Evolutionary conservation across 2,797 vertebrate species (phyloP).

Genomic region (Eupleurogrammus muticus): DNA sequence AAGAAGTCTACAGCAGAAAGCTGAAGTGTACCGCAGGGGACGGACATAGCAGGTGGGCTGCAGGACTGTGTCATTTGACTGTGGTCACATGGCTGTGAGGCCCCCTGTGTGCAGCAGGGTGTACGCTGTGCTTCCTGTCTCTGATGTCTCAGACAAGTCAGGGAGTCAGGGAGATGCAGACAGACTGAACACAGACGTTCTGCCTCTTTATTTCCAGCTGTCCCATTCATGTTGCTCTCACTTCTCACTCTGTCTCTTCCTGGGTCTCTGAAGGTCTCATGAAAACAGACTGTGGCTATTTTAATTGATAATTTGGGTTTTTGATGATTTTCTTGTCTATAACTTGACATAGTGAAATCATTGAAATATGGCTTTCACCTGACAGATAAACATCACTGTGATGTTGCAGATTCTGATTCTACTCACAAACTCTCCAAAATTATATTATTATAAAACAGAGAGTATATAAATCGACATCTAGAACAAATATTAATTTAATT

Average conservation of each 20-base stretch:
- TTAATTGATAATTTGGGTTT: background rate
- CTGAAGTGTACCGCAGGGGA: too few relatives aligned
- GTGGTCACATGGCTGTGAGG: conserved; percentile 70
- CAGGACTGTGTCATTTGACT: too few relatives aligned
- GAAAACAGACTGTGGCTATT: conserved; percentile 35
- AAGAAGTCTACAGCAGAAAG: too few relatives aligned
- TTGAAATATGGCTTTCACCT: too few relatives aligned
- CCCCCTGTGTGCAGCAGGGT: conserved; percentile 60
- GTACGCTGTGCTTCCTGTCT: conserved; percentile 18
- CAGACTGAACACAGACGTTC: conserved; percentile 68
- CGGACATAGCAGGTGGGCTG: too few relatives aligned
- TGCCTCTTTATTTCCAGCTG: conserved; percentile 4
- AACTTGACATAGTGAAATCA: too few relatives aligned
- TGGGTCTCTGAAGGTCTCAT: background rate
- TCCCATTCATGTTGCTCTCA: conserved; percentile 54
- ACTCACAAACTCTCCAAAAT: too few relatives aligned
- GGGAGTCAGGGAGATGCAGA: conserved; percentile 67
- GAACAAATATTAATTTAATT: too few relatives aligned
- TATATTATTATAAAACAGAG: too few relatives aligned
- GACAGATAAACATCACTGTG: too few relatives aligned
- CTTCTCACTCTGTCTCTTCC: conserved; percentile 4
- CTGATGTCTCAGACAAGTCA: conserved; percentile 61
- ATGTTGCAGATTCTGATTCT: too few relatives aligned
- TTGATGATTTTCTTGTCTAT: background rate
- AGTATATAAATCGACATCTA: too few relatives aligned